A percentile compares a stretch with the other conserved stretches of the same genome.
phyloP scores from a whole-genome alignment of 2,113 vertebrate genomes.

The Furnarius figulus region DNA sequence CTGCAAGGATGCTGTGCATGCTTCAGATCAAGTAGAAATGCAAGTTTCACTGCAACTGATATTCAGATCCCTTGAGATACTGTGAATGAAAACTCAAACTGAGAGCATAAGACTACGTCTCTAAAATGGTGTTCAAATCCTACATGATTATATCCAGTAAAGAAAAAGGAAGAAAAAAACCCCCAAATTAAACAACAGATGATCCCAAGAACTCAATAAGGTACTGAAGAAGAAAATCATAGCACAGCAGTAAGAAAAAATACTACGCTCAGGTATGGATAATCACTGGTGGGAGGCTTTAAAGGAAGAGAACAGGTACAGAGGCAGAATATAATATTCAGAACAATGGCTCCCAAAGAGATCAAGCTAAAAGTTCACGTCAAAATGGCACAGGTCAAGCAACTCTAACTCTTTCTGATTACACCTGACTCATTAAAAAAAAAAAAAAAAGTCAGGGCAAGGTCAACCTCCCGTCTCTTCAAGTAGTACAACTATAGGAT shows the following conservation, averaged over 20 bases:
- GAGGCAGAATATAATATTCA: neutral
- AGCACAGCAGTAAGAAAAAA: neutral
- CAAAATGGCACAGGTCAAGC: neutral
- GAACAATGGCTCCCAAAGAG: neutral
- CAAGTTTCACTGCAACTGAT: neutral
- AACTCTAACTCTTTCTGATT: neutral
- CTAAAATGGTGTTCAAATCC: neutral
- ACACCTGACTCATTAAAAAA: neutral
- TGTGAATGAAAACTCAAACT: neutral
- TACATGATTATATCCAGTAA: neutral
- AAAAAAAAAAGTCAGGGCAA: neutral
- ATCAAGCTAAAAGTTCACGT: neutral
- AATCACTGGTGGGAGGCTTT: neutral
- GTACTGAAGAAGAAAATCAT: neutral
- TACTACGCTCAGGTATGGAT: neutral
- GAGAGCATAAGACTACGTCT: neutral
- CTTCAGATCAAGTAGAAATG: neutral
- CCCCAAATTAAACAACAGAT: neutral
- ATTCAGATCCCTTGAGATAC: neutral
- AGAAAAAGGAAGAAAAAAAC: neutral
- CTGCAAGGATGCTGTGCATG: neutral
- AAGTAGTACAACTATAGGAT: neutral
- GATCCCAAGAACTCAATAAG: neutral
- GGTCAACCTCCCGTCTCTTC: neutral
- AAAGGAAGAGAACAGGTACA: neutral